Conservation (phyloP, 2,888 invertebrate species). For the Sphaerophoria rueppellii region DNA sequence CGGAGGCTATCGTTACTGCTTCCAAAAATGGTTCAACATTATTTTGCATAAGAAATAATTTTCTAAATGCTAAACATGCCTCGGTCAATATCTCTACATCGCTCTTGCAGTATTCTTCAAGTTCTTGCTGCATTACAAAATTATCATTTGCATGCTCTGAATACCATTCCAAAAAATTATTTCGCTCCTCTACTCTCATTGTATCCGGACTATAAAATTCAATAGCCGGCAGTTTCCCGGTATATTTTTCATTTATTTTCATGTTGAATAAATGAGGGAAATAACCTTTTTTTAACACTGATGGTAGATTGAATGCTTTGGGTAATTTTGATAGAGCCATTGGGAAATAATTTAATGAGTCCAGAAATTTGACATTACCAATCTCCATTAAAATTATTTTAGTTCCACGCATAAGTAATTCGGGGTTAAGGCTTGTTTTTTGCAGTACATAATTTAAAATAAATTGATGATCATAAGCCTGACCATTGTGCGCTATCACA, state of each 20-base stretch:
- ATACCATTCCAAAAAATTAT: slow-evolving; percentile 7
- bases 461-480: slow-evolving; percentile 2
- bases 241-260: background rate
- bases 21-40: slow-evolving; percentile 21
- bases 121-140: slow-evolving; percentile 19
- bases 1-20: background rate
- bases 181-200: background rate
- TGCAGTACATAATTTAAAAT: background rate
- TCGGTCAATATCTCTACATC: slow-evolving; percentile 35
- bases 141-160: background rate
- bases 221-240: background rate
- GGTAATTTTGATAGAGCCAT: background rate
- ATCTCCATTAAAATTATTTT: slow-evolving; percentile 6
- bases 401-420: background rate
- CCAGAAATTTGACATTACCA: background rate
- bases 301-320: background rate
- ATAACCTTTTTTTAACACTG: background rate
- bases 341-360: background rate
- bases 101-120: slow-evolving; percentile 26
- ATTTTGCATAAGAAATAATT: slow-evolving; percentile 5
- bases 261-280: background rate
- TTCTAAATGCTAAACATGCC: slow-evolving; percentile 27
- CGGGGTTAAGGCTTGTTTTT: background rate
- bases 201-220: background rate
- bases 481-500: slow-evolving; percentile 4